These are phyloP conservation scores for Rhopalosiphum padi DNA, from an alignment of 1,140 invertebrate genomes.

Conservation along the genomic window DNA sequence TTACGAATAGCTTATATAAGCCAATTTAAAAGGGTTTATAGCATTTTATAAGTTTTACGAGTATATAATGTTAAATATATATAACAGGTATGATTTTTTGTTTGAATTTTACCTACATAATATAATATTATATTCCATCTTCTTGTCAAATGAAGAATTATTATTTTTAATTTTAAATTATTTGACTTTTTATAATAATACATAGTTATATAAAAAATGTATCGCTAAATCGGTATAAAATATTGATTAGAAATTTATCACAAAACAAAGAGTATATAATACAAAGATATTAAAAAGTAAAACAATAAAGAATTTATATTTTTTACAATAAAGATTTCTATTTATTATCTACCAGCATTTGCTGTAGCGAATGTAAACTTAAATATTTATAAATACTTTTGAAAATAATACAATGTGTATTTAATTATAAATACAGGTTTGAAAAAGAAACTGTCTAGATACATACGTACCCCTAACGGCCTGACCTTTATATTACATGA, in stretches of 20 bases:
- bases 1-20: neutral
- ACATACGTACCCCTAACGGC: neutral
- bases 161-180: neutral
- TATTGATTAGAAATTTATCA: neutral
- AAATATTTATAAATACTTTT: conserved; percentile 4
- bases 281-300: neutral
- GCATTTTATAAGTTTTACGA: conserved; percentile 18
- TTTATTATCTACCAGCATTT: neutral
- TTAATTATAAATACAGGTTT: neutral
- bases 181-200: neutral
- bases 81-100: neutral
- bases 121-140: neutral
- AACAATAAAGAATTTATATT: neutral
- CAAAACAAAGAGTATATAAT: neutral
- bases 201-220: neutral
- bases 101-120: neutral
- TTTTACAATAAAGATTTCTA: neutral
- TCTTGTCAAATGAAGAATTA: neutral
- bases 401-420: neutral
- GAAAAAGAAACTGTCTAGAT: neutral
- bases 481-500: neutral
- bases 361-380: neutral
- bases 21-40: conserved; percentile 20
- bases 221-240: neutral
- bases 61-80: neutral